Conservation (phyloP, 2,113 vertebrate species). For the Eudyptes chrysolophus region DNA sequence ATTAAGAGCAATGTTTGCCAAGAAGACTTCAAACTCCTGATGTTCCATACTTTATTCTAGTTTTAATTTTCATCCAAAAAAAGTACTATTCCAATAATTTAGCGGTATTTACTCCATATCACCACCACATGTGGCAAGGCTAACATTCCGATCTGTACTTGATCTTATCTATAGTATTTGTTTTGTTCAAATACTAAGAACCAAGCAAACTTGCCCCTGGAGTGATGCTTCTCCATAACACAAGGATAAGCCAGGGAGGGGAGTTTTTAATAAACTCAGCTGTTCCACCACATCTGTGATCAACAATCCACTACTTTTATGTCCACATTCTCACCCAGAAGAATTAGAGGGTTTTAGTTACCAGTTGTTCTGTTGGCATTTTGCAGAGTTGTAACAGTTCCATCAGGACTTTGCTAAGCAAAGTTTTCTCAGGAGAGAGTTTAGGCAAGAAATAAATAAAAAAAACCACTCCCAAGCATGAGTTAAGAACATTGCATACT, state of each 20-base stretch:
- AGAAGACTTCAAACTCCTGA: background rate
- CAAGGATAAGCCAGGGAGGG: background rate
- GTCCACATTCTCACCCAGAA: background rate
- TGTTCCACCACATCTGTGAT: background rate
- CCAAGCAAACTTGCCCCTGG: background rate
- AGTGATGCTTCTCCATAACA: background rate
- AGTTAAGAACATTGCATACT: background rate
- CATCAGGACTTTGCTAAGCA: background rate
- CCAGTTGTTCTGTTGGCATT: background rate
- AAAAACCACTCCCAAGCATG: fast-evolving
- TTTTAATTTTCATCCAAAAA: background rate
- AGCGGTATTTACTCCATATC: background rate
- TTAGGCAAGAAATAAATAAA: background rate
- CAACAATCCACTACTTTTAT: background rate
- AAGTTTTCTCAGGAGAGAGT: background rate
- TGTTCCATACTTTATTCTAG: background rate
- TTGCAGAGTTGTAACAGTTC: background rate
- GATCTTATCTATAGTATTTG: background rate
- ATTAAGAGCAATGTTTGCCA: background rate
- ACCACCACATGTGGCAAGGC: background rate
- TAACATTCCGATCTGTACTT: background rate
- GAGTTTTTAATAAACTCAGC: background rate
- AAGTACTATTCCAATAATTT: background rate
- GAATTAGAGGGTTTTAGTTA: background rate
- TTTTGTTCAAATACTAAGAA: background rate